phyloP scores from a whole-genome alignment of 2,888 invertebrate genomes.

The Oscheius myriophilus region DNA sequence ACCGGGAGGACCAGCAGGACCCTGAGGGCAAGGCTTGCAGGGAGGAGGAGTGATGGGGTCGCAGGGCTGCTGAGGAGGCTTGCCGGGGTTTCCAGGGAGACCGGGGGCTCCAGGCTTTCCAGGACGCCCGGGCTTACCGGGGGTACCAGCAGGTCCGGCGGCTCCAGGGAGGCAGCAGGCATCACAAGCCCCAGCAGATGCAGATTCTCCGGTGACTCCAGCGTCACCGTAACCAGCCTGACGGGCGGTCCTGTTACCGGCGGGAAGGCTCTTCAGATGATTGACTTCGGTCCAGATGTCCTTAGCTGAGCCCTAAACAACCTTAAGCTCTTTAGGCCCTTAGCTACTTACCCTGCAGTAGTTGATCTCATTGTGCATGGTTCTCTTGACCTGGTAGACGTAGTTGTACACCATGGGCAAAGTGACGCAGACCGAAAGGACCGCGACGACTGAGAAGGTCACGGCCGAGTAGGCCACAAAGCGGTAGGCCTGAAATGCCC shows the following conservation, averaged over 20 bases:
- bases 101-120: constrained; percentile 51
- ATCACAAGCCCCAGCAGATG: constrained; percentile 53
- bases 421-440: constrained; percentile 24
- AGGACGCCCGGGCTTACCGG: constrained; percentile 51
- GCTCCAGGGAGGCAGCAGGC: constrained; percentile 62
- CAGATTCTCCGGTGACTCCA: constrained; percentile 14
- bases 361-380: constrained; percentile 67
- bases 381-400: constrained; percentile 56
- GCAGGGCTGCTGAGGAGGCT: constrained; percentile 52
- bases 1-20: constrained; percentile 44
- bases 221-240: constrained; percentile 25
- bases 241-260: constrained; percentile 26
- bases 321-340: too few species aligned
- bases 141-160: constrained; percentile 50
- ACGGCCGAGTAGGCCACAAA: constrained; percentile 30
- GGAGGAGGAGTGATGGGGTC: constrained; percentile 45
- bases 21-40: constrained; percentile 50
- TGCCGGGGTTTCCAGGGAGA: constrained; percentile 57
- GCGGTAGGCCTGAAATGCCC: constrained; percentile 31
- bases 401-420: constrained; percentile 27
- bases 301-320: constrained; percentile 23
- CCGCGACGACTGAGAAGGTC: constrained; percentile 25
- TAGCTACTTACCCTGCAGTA: constrained; percentile 47
- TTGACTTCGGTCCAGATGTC: constrained; percentile 23
- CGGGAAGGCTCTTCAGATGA: constrained; percentile 10